phyloP scores from a whole-genome alignment of 1,140 invertebrate species.

The Bilobella aurantiaca region DNA sequence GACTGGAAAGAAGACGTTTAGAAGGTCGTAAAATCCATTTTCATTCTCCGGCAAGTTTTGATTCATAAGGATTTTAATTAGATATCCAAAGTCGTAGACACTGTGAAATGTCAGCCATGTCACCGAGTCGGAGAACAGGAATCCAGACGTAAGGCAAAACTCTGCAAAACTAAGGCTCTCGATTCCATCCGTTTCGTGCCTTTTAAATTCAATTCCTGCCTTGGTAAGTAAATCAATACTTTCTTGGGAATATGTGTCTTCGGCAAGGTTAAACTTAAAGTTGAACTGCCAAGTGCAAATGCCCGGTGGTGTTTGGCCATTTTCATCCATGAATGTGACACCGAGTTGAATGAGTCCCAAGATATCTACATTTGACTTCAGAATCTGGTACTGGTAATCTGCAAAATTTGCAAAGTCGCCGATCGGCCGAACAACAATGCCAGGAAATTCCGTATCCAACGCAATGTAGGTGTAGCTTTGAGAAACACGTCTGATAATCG shows the following conservation, averaged over 20 bases:
- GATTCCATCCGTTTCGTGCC: conserved; percentile 95
- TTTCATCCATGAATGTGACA: conserved; percentile 89
- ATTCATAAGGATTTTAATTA: conserved; percentile 87
- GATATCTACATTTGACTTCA: conserved; percentile 93
- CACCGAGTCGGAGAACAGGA: conserved; percentile 88
- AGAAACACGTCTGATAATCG: conserved; percentile 80
- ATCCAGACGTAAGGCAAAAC: conserved; percentile 88
- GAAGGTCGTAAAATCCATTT: conserved; percentile 84
- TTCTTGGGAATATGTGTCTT: conserved; percentile 97
- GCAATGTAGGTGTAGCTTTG: conserved; percentile 86
- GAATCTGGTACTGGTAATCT: conserved; percentile 90
- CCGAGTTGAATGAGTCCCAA: conserved; percentile 91
- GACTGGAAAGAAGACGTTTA: conserved; percentile 87
- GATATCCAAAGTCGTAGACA: conserved; percentile 98
- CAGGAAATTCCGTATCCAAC: conserved; percentile 99
- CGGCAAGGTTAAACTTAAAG: conserved; percentile 77
- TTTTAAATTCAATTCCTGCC: conserved; percentile 94
- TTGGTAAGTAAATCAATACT: conserved; percentile 92
- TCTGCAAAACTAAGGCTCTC: conserved; percentile 93
- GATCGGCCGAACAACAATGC: conserved; percentile 91
- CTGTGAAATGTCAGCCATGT: conserved; percentile 95
- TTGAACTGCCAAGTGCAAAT: conserved; percentile 95
- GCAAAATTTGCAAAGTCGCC: conserved; percentile 89
- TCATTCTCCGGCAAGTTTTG: conserved; percentile 83
- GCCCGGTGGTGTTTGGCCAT: conserved; percentile 77